These are phyloP conservation scores for Cryptotermes secundus DNA, from an alignment of 1,140 invertebrate genomes.

Conservation along the genomic window DNA sequence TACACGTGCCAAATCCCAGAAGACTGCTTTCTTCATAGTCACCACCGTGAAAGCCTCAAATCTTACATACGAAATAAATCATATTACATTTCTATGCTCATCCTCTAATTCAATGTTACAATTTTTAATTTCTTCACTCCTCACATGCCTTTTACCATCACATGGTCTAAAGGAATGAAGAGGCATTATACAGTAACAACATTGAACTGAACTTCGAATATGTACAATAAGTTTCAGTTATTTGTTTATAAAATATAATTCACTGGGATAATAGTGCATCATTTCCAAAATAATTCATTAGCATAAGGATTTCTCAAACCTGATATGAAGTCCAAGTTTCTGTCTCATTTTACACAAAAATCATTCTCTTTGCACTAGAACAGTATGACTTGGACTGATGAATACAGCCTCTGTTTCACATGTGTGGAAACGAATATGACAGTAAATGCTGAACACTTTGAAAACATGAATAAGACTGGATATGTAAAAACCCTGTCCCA, in stretches of 20 bases:
- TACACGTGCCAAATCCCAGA: no score
- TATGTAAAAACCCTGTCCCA: no score
- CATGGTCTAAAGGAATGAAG: no score
- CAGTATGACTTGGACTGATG: no score
- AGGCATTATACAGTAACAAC: neutral
- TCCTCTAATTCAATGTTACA: neutral
- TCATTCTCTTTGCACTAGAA: no score
- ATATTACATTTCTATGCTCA: neutral
- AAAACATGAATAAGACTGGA: no score
- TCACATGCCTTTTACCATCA: no score
- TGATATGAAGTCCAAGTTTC: neutral
- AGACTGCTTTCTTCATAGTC: no score
- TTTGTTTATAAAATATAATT: neutral
- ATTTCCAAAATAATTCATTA: neutral
- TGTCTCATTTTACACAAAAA: neutral
- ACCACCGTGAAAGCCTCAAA: no score
- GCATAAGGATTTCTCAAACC: slow-evolving; percentile 1
- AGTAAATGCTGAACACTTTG: no score
- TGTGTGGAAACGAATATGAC: no score
- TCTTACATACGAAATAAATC: neutral
- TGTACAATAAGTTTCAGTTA: neutral
- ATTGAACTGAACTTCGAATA: neutral
- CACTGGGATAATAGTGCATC: neutral
- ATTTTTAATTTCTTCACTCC: neutral
- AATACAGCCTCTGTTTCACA: no score